Evolutionary conservation across 2,888 invertebrate genomes (phyloP).

Genomic region (Metellina segmentata): DNA sequence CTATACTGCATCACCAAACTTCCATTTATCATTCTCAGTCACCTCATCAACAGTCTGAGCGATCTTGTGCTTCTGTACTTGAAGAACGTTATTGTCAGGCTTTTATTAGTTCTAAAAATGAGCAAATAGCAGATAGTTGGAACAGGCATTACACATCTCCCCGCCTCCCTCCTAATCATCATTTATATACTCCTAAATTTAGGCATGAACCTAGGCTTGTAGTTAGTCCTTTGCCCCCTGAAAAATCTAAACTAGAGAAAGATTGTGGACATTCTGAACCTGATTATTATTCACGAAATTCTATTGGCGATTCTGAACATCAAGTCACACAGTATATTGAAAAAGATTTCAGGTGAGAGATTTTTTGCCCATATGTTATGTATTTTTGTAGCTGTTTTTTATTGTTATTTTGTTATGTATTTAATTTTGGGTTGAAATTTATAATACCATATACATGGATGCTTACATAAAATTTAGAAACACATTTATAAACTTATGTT

Average conservation of each 20-base stretch:
- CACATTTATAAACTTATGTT: too few relatives aligned
- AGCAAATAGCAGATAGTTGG: constrained; percentile 69
- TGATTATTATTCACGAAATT: constrained; percentile 65
- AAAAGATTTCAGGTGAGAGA: constrained; percentile 81
- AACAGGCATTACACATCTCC: constrained; percentile 69
- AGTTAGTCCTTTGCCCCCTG: constrained; percentile 72
- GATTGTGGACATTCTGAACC: constrained; percentile 66
- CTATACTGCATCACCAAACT: constrained; percentile 41
- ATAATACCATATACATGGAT: not conserved
- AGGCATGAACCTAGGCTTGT: constrained; percentile 68
- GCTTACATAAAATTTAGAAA: too few relatives aligned
- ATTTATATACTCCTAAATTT: constrained; percentile 56
- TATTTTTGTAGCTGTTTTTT: not conserved
- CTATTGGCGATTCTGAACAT: constrained; percentile 79
- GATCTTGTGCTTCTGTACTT: constrained; percentile 71
- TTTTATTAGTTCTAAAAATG: constrained; percentile 73
- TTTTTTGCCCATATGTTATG: not conserved
- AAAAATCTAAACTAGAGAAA: constrained; percentile 62
- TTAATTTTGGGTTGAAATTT: not conserved
- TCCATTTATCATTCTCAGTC: constrained; percentile 51
- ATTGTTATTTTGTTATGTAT: not conserved
- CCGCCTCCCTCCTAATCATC: constrained; percentile 69
- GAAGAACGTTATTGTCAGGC: constrained; percentile 76
- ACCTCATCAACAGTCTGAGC: constrained; percentile 50
- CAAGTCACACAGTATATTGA: constrained; percentile 81